Conservation (phyloP, 2,113 vertebrate species). For the Menura novaehollandiae region DNA sequence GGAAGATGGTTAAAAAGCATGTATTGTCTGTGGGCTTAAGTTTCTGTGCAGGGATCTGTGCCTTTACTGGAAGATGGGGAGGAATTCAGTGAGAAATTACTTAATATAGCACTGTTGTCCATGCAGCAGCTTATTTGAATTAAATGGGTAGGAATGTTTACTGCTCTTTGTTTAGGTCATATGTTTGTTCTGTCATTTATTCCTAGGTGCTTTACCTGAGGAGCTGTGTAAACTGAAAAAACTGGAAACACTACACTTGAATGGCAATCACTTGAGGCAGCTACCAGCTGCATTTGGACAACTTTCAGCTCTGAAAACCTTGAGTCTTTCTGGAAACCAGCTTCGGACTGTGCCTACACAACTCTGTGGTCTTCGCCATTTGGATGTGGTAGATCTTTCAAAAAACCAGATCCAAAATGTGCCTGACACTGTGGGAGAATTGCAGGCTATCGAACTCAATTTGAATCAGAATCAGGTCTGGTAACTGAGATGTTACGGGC, state of each 20-base stretch:
- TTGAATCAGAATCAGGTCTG: conserved; percentile 98
- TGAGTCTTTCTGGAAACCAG: conserved; percentile 88
- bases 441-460: conserved; percentile 96
- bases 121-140: background rate
- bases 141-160: background rate
- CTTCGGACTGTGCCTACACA: conserved; percentile 83
- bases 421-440: conserved; percentile 80
- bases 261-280: conserved; percentile 83
- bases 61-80: background rate
- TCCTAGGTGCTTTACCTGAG: conserved; percentile 77
- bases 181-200: background rate
- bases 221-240: conserved; percentile 93
- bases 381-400: conserved; percentile 93
- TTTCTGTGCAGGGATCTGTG: background rate
- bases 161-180: background rate
- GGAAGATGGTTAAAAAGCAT: background rate
- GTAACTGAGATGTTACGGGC: background rate
- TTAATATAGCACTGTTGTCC: background rate
- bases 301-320: conserved; percentile 85
- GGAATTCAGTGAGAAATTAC: background rate
- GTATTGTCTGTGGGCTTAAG: background rate
- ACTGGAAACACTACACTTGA: conserved; percentile 88
- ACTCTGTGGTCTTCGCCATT: conserved; percentile 83
- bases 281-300: conserved; percentile 82
- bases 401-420: conserved; percentile 89